phyloP scores from a whole-genome alignment of 2,113 vertebrate species.

The Syngnathus scovelli region DNA sequence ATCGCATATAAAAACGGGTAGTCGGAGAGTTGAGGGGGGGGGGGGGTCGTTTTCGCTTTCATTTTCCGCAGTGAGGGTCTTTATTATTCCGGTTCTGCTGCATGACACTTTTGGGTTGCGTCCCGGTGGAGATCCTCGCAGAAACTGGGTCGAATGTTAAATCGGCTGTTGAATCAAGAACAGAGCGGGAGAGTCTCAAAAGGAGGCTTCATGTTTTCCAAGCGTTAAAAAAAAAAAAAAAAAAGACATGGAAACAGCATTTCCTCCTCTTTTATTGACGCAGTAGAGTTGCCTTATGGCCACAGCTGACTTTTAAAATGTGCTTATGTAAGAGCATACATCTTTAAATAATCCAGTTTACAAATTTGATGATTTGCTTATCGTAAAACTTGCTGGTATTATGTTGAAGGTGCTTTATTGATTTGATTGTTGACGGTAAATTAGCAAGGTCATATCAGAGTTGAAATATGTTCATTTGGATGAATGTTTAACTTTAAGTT shows the following conservation, averaged over 20 bases:
- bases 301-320: not conserved
- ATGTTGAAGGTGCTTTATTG: too few relatives aligned
- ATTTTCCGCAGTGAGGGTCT: constrained; percentile 7
- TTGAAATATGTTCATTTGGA: not conserved
- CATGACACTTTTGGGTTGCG: constrained; percentile 75
- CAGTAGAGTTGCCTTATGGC: not conserved
- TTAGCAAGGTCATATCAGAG: not conserved
- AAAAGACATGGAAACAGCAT: constrained; percentile 40
- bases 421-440: too few relatives aligned
- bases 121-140: constrained; percentile 65
- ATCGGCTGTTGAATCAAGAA: constrained; percentile 63
- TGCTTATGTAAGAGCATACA: not conserved
- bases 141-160: constrained; percentile 73
- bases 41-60: constrained; percentile 10
- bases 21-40: not conserved
- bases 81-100: constrained; percentile 65
- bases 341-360: not conserved
- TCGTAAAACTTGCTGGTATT: not conserved
- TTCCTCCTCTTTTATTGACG: constrained; percentile 19
- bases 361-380: not conserved
- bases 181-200: constrained; percentile 48
- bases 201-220: constrained; percentile 38
- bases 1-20: constrained; percentile 32
- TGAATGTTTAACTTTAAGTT: not conserved
- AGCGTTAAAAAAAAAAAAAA: constrained; percentile 20